Percentiles rank a stretch among this genome's conserved stretches.
Conservation (phyloP, 2,888 invertebrate genomes). For the Desoria tigrina region DNA sequence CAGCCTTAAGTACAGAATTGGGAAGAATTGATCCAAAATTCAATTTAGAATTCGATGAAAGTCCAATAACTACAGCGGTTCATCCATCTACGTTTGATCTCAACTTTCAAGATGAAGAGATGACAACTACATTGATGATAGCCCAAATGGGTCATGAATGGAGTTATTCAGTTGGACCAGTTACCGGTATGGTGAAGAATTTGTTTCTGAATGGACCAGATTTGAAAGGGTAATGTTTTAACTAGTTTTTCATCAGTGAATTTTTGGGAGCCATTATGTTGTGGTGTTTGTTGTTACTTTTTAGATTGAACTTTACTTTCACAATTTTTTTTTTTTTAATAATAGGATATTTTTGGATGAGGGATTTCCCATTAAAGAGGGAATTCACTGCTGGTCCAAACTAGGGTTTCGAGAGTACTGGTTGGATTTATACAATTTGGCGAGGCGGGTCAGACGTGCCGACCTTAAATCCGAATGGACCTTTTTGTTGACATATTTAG, state of each 20-base stretch:
- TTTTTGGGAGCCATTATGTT: too few species aligned
- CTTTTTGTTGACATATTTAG: conserved; percentile 21
- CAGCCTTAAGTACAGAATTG: conserved; percentile 10
- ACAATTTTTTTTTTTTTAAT: too few species aligned
- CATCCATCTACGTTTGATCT: not conserved
- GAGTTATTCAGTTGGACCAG: not conserved
- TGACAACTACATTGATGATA: not conserved
- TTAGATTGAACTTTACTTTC: too few species aligned
- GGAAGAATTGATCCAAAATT: conserved; percentile 20
- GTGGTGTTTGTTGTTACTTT: too few species aligned
- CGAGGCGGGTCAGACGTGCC: not conserved
- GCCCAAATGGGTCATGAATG: conserved; percentile 21
- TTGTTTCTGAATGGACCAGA: conserved; percentile 22
- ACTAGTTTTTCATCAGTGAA: too few species aligned
- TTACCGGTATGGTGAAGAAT: not conserved
- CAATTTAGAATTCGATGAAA: not conserved
- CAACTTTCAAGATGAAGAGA: too few species aligned
- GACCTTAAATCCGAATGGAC: conserved; percentile 24
- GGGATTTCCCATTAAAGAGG: conserved; percentile 28
- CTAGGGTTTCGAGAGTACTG: conserved; percentile 25
- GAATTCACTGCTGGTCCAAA: conserved; percentile 15
- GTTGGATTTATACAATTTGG: conserved; percentile 29
- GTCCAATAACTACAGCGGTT: not conserved
- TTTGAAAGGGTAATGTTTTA: conserved; percentile 23
- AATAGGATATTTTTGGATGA: too few species aligned